Base-by-base conservation (phyloP, 2,113 vertebrate genomes). In the Microtus montanus region DNA sequence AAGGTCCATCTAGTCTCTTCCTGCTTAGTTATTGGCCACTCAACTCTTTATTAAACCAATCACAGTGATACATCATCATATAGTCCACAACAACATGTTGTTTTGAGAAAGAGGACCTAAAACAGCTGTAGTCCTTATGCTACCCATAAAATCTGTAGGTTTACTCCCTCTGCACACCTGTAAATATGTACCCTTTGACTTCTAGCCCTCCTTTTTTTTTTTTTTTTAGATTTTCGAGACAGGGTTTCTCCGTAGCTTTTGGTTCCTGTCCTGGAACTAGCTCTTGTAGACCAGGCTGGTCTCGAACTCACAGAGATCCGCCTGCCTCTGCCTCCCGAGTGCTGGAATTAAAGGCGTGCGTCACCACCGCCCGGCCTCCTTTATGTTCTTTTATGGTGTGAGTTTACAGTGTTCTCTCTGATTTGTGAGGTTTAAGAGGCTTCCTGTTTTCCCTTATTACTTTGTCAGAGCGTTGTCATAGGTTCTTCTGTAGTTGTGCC, bases 391-490 rank as follows among this genome's bases (percentile, higher is more conserved):
- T 89, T 41, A 14, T 87, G 52, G 3, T 83, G 5, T 79, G 24
- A 35, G 61, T 74, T 35, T 82, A 35, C 4, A 78, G 2, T 91
- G 94, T 80, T 93, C 85, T 64, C 49, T 93, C 73, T 77, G 20
- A 83, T 79, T 87, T 89, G 28, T 14, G 28, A 38, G 47, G 66
- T 49, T 49, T 49, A 49, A 13, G 49, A 49, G 49, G 49, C 49
- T 96, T 96, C 82, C 4, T 70, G 2, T 92, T 95, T 94, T 90
- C 14, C 26, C 20, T 91, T 71, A 79, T 73, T 93, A 61, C 0
- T 58, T 63, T 83, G 14, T 94, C 30, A 79, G 35, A 87, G 58
- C 10, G 52, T 52, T 91, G 93, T 91, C 61, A 7, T 82, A 41
- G 83, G 80, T 94, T 11, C 10, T 28, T 80, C 3, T 64, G 33